These are phyloP conservation scores for Gnathochromis pfefferi DNA, from an alignment of 2,113 vertebrate genomes.

Conservation along the genomic window DNA sequence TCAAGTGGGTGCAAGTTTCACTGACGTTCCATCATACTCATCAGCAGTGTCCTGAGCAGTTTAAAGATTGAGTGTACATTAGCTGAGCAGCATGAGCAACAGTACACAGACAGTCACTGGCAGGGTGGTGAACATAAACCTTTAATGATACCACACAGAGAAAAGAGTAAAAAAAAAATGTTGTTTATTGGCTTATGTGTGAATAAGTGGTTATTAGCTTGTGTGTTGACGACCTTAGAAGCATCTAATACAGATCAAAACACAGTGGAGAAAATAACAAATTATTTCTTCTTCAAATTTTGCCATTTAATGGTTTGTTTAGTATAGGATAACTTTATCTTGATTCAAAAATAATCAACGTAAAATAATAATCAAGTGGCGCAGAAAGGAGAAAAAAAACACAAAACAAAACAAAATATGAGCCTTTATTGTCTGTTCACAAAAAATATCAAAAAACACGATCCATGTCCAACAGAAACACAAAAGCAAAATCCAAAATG, in stretches of 20 bases:
- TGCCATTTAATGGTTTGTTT: background rate
- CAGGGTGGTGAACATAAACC: background rate
- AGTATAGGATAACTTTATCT: background rate
- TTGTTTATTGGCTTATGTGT: background rate
- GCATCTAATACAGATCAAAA: background rate
- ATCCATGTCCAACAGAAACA: background rate
- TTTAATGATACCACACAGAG: background rate
- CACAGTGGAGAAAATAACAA: rapidly evolving
- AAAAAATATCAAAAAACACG: background rate
- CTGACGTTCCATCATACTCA: background rate
- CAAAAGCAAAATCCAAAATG: background rate
- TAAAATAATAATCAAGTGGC: rapidly evolving
- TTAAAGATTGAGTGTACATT: background rate
- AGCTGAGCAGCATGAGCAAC: background rate
- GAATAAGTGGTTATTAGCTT: background rate
- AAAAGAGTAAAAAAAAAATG: background rate
- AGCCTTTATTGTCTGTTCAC: background rate
- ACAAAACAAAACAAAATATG: background rate
- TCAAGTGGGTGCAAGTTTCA: background rate
- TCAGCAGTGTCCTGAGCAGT: background rate
- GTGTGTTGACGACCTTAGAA: background rate
- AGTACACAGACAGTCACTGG: background rate
- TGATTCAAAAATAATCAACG: background rate
- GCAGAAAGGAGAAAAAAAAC: background rate
- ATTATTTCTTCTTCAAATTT: rapidly evolving